phyloP scores from a whole-genome alignment of 2,113 vertebrate genomes.

The Cairina moschata region DNA sequence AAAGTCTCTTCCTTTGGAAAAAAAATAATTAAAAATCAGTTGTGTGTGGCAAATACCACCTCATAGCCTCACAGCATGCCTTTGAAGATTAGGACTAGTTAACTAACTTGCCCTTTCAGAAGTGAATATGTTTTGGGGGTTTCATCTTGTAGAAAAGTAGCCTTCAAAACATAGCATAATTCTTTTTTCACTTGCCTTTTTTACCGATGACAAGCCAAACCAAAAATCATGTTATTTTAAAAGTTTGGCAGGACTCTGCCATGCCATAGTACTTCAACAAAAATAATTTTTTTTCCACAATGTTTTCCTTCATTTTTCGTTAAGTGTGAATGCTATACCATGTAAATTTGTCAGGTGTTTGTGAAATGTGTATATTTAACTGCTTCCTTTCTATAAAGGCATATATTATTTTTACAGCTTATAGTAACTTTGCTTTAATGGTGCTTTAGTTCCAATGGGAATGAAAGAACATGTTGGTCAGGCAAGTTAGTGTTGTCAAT shows the following conservation, averaged over 20 bases:
- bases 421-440: background rate
- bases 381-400: background rate
- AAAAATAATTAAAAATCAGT: background rate
- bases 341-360: constrained; percentile 5
- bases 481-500: background rate
- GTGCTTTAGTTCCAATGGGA: background rate
- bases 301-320: background rate
- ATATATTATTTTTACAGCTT: background rate
- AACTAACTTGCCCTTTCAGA: background rate
- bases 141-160: background rate
- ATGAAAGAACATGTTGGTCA: background rate
- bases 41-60: background rate
- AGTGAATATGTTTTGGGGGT: background rate
- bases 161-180: background rate
- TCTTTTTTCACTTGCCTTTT: background rate
- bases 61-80: background rate
- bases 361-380: constrained; percentile 7
- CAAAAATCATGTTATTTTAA: background rate
- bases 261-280: background rate
- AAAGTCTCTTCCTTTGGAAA: background rate
- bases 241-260: background rate
- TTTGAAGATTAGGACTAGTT: background rate
- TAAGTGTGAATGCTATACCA: background rate
- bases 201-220: background rate
- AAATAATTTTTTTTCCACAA: background rate